Evolutionary conservation across 1,140 invertebrate species (phyloP).

Genomic region (Lamellibrachia luymesi): DNA sequence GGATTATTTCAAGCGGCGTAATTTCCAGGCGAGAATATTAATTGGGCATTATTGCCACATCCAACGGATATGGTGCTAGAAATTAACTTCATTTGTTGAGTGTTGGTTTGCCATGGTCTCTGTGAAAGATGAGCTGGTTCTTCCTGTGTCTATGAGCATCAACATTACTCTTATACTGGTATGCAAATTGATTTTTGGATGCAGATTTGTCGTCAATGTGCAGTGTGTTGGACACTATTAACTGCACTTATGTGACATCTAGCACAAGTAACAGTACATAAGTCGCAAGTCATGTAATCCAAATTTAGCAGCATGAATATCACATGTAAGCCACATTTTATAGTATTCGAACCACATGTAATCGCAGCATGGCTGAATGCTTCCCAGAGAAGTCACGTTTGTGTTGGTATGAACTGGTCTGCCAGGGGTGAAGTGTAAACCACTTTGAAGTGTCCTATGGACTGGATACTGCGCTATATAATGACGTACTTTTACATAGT

Average conservation of each 20-base stretch:
- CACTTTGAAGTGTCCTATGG: too few species aligned
- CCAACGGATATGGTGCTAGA: neutral
- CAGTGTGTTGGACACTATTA: neutral
- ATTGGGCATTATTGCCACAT: neutral
- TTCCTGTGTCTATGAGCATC: too few species aligned
- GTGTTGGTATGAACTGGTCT: too few species aligned
- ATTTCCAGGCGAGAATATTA: neutral
- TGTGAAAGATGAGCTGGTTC: too few species aligned
- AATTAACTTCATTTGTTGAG: neutral
- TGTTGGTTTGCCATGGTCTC: neutral
- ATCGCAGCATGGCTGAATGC: too few species aligned
- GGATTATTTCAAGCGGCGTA: neutral
- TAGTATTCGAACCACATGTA: too few species aligned
- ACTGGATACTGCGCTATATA: too few species aligned
- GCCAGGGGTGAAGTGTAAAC: too few species aligned
- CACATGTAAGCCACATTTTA: too few species aligned
- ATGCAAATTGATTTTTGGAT: neutral
- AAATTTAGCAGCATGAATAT: too few species aligned
- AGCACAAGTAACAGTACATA: neutral
- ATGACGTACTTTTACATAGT: too few species aligned
- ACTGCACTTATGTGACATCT: neutral
- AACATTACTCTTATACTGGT: neutral
- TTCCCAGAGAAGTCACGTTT: too few species aligned
- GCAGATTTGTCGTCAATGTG: neutral
- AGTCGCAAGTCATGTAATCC: neutral